Evolutionary conservation across 2,797 vertebrate genomes (phyloP).

Genomic region (Mus minutoides): DNA sequence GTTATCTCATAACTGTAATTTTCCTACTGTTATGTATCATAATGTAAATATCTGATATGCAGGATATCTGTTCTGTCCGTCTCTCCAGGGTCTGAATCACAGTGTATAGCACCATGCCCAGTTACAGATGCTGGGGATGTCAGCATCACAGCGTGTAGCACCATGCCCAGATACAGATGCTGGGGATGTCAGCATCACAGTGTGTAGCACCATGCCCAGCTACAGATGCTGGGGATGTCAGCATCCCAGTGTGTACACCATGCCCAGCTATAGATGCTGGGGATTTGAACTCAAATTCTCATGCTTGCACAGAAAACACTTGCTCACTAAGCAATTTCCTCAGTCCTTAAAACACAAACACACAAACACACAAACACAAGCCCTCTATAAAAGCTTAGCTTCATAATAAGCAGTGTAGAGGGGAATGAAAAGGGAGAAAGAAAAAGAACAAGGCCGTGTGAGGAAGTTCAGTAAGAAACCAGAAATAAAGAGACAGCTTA

Average conservation of each 20-base stretch:
- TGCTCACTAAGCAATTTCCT: background rate
- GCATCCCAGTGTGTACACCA: background rate
- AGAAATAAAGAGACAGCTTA: background rate
- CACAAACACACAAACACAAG: background rate
- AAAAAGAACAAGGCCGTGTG: background rate
- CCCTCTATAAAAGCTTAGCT: background rate
- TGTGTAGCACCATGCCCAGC: background rate
- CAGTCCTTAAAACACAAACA: background rate
- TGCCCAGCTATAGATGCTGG: background rate
- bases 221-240: too few species aligned
- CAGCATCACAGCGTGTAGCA: background rate
- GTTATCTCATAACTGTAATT: background rate
- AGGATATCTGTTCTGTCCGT: background rate
- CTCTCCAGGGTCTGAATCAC: background rate
- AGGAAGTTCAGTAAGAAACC: constrained; percentile 16
- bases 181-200: too few species aligned
- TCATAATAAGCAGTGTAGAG: constrained; percentile 2
- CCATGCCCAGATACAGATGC: too few species aligned
- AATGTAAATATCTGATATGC: background rate
- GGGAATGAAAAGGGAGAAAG: background rate
- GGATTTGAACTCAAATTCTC: background rate
- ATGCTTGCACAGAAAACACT: background rate
- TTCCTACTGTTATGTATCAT: background rate
- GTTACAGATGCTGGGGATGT: background rate
- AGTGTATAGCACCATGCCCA: background rate